These are phyloP conservation scores for Ondatra zibethicus DNA, from an alignment of 2,113 vertebrate genomes.

Conservation along the genomic window DNA sequence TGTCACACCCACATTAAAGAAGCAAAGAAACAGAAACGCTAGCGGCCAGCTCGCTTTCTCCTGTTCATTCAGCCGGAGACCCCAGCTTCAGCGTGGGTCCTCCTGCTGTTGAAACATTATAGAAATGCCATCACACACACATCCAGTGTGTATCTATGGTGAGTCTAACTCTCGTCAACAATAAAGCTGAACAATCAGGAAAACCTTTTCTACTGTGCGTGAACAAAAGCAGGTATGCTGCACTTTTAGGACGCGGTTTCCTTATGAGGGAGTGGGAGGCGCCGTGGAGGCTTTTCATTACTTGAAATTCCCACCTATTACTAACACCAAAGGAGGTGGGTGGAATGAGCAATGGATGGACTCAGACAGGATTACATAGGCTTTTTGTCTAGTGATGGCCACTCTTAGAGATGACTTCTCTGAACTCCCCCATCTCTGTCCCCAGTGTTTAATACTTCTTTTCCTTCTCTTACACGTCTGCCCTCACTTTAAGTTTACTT, in stretches of 20 bases:
- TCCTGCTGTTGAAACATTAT: background rate
- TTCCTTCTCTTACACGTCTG: background rate
- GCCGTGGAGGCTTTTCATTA: background rate
- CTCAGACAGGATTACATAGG: background rate
- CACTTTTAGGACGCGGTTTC: background rate
- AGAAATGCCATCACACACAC: background rate
- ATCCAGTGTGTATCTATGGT: background rate
- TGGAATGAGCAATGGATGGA: background rate
- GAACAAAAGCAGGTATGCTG: background rate
- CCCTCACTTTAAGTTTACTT: conserved; percentile 3
- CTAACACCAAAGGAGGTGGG: background rate
- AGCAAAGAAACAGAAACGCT: background rate
- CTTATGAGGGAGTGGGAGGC: background rate
- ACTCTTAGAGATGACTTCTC: background rate
- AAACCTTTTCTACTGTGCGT: background rate
- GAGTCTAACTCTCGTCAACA: background rate
- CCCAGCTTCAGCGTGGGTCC: background rate
- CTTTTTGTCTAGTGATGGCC: background rate
- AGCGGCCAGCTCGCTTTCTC: background rate
- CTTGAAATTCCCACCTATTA: background rate
- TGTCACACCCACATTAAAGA: background rate
- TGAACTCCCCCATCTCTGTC: background rate
- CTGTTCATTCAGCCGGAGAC: background rate
- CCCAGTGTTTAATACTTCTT: background rate
- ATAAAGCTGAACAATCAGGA: background rate